A percentile compares a stretch with the other conserved stretches of the same genome.
Evolutionary conservation across 2,113 vertebrate genomes (phyloP).

Genomic region (Ellobius talpinus): DNA sequence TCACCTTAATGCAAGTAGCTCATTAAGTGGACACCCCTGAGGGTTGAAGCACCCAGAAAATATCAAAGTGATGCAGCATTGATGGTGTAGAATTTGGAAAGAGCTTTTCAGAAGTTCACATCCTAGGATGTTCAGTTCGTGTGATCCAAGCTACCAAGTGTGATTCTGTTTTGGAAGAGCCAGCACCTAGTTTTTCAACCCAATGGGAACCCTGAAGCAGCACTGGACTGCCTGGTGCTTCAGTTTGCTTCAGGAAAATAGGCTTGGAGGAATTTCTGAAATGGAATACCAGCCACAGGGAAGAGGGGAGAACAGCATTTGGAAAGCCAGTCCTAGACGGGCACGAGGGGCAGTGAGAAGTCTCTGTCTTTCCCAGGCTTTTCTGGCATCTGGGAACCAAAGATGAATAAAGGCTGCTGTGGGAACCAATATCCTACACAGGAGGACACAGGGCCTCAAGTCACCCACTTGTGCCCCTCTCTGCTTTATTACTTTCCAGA

Average conservation of each 20-base stretch:
- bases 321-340: not conserved
- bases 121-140: no score
- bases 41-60: no score
- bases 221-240: not conserved
- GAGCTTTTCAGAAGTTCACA: no score
- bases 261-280: not conserved
- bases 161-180: not conserved
- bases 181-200: conserved; percentile 6
- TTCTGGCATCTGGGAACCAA: not conserved
- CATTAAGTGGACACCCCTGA: no score
- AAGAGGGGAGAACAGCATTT: not conserved
- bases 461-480: not conserved
- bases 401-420: not conserved
- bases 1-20: no score
- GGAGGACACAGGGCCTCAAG: not conserved
- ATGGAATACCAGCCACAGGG: not conserved
- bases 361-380: not conserved
- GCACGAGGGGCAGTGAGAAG: not conserved
- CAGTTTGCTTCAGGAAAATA: not conserved
- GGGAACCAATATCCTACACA: not conserved
- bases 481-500: not conserved
- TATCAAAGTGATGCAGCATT: no score
- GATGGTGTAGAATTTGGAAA: no score
- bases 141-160: no score
- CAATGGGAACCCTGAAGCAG: not conserved